A percentile compares a stretch with the other conserved stretches of the same genome.
Conservation (phyloP, 1,140 invertebrate species). For the Caenorhabditis briggsae region DNA sequence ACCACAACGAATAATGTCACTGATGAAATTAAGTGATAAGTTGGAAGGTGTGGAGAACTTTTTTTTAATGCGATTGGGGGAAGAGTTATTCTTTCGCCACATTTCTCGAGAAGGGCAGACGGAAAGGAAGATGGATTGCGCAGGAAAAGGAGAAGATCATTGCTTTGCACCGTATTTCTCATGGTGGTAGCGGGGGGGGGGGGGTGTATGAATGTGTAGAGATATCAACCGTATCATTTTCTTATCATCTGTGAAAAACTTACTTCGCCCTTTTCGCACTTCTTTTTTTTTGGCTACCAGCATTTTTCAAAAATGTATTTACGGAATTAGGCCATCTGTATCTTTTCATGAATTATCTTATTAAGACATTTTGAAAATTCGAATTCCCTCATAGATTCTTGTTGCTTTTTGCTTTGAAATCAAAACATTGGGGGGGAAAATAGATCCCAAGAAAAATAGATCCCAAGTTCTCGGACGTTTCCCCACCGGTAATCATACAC, state of each 20-base stretch:
- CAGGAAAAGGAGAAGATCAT: constrained; percentile 54
- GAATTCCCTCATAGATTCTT: background rate
- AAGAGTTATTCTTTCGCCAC: background rate
- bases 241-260: constrained; percentile 56
- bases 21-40: constrained; percentile 43
- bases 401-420: background rate
- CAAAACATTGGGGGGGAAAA: background rate
- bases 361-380: background rate
- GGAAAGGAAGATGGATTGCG: constrained; percentile 39
- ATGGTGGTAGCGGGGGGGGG: constrained; percentile 13
- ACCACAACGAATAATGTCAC: constrained; percentile 14
- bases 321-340: constrained; percentile 35
- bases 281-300: constrained; percentile 42
- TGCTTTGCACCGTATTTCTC: constrained; percentile 48
- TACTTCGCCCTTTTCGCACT: constrained; percentile 47
- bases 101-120: background rate
- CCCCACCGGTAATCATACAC: constrained; percentile 53
- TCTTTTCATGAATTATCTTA: background rate
- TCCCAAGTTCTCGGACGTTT: constrained; percentile 39
- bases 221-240: constrained; percentile 51
- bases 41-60: background rate
- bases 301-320: constrained; percentile 20
- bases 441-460: background rate
- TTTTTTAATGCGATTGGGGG: background rate
- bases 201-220: constrained; percentile 45